phyloP scores from a whole-genome alignment of 2,888 invertebrate genomes.

The Luffia ferchaultella region DNA sequence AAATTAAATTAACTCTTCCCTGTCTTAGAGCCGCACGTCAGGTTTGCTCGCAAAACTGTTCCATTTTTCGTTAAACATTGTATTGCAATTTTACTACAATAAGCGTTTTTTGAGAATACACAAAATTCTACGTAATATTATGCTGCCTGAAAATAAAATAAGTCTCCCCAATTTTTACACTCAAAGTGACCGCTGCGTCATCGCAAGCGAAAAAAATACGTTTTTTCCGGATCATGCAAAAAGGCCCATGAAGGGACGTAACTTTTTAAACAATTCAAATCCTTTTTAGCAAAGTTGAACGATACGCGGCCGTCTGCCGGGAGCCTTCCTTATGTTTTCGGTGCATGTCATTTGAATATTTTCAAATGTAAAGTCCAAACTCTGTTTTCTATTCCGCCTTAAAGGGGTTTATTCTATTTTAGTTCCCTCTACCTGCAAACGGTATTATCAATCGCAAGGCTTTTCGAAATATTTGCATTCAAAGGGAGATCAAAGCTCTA shows the following conservation, averaged over 20 bases:
- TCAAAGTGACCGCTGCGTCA: too few species aligned
- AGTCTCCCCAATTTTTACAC: too few species aligned
- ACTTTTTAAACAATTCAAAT: not conserved
- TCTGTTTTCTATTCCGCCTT: not conserved
- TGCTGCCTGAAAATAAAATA: too few species aligned
- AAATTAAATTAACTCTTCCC: too few species aligned
- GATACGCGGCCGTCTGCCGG: not conserved
- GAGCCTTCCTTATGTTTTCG: constrained; percentile 2
- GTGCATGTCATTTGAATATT: constrained; percentile 7
- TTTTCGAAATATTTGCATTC: not conserved
- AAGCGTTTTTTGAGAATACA: too few species aligned
- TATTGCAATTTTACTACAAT: too few species aligned
- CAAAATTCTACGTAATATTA: too few species aligned
- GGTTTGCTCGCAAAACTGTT: too few species aligned
- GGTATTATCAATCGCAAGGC: not conserved
- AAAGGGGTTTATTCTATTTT: not conserved
- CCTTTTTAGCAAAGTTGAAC: not conserved
- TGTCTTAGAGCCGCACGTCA: too few species aligned
- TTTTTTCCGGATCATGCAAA: too few species aligned
- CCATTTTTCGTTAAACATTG: too few species aligned
- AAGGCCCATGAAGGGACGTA: not conserved
- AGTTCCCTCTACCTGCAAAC: not conserved
- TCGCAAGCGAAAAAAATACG: too few species aligned
- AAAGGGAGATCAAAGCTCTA: not conserved
- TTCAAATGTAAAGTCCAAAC: not conserved